A percentile compares a stretch with the other conserved stretches of the same genome.
Evolutionary conservation across 2,888 invertebrate species (phyloP).

Genomic region (Drosophila limbata): DNA sequence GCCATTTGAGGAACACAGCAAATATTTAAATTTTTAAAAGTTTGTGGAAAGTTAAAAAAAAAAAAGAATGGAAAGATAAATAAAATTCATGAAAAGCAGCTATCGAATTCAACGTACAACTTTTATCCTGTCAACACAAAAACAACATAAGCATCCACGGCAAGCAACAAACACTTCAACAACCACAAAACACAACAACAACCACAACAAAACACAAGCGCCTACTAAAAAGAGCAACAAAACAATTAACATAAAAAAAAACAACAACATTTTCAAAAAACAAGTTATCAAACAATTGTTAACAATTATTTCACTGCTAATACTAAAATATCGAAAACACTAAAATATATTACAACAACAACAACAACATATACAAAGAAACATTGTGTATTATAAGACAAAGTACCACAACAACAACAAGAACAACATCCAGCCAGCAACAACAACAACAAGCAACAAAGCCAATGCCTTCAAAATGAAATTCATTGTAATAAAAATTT

Average conservation of each 20-base stretch:
- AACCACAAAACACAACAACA: slow-evolving; percentile 35
- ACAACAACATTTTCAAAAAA: slow-evolving; percentile 12
- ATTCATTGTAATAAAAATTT: slow-evolving; percentile 22
- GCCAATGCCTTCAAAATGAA: slow-evolving; percentile 34
- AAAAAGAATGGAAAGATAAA: not conserved
- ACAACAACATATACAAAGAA: slow-evolving; percentile 47
- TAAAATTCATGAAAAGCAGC: slow-evolving; percentile 32
- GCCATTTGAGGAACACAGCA: slow-evolving; percentile 34
- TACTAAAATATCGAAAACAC: slow-evolving; percentile 68
- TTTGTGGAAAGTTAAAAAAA: slow-evolving; percentile 16
- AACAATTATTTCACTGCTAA: slow-evolving; percentile 49
- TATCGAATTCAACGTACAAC: slow-evolving; percentile 45
- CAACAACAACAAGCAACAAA: slow-evolving; percentile 50
- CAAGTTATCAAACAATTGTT: slow-evolving; percentile 7
- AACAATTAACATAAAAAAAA: slow-evolving; percentile 52
- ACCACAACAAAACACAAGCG: slow-evolving; percentile 41
- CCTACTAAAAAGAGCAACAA: slow-evolving; percentile 39
- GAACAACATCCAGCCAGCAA: slow-evolving; percentile 63
- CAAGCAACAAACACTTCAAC: slow-evolving; percentile 25
- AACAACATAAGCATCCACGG: slow-evolving; percentile 18
- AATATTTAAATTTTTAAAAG: slow-evolving; percentile 29
- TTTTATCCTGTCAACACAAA: slow-evolving; percentile 59
- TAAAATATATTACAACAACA: slow-evolving; percentile 65
- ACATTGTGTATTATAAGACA: slow-evolving; percentile 72
- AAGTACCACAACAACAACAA: slow-evolving; percentile 66